Conservation (phyloP, 2,113 vertebrate genomes). For the Pseudolaguvia tuberculata region DNA sequence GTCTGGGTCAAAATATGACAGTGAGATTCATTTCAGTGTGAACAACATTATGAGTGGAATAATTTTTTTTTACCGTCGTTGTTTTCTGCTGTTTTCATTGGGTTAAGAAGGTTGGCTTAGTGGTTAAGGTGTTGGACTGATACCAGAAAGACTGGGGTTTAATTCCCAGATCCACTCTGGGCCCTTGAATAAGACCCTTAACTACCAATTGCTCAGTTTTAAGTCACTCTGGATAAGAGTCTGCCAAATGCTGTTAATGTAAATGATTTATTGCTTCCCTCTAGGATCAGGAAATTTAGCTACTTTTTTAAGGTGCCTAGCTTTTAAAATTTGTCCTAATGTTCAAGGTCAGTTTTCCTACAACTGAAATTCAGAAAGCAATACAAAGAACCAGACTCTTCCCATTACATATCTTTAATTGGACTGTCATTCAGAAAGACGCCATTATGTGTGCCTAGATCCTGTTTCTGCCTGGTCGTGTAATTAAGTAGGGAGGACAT, state of each 20-base stretch:
- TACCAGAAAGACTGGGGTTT: too few relatives aligned
- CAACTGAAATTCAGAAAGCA: slow-evolving; percentile 31
- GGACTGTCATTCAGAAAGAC: slow-evolving; percentile 72
- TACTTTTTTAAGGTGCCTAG: slow-evolving; percentile 34
- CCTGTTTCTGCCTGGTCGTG: slow-evolving; percentile 66
- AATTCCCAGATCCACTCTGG: too few relatives aligned
- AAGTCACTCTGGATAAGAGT: too few relatives aligned
- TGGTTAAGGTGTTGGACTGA: too few relatives aligned
- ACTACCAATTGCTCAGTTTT: too few relatives aligned
- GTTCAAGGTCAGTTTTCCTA: slow-evolving; percentile 52
- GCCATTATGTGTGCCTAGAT: slow-evolving; percentile 65
- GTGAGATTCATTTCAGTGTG: background rate
- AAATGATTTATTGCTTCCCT: slow-evolving; percentile 40
- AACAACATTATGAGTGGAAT: background rate
- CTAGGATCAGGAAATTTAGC: slow-evolving; percentile 44
- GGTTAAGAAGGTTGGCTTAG: too few relatives aligned
- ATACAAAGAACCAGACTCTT: slow-evolving; percentile 25
- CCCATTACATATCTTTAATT: slow-evolving; percentile 54
- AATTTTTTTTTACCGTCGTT: slow-evolving; percentile 10
- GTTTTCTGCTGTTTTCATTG: slow-evolving; percentile 15
- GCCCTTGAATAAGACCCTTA: too few relatives aligned
- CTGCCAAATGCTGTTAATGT: too few relatives aligned
- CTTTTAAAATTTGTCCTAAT: slow-evolving; percentile 25
- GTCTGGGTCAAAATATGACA: background rate
- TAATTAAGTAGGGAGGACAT: slow-evolving; percentile 73